Percentiles rank a stretch among this genome's conserved stretches.
Evolutionary conservation across 2,888 invertebrate genomes (phyloP).

Genomic region (Plemyria rubiginata): DNA sequence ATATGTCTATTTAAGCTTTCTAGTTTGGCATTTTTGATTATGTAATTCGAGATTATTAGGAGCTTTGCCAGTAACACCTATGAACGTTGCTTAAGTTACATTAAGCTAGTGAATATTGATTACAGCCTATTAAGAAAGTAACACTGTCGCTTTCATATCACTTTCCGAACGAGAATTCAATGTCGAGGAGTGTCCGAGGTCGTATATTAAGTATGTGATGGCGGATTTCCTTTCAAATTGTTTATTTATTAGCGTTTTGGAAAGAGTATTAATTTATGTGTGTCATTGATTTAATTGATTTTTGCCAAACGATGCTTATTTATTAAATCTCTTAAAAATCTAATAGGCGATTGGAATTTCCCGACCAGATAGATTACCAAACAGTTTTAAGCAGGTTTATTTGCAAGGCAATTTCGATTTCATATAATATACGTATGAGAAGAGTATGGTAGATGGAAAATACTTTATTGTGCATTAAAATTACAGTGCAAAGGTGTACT

Average conservation of each 20-base stretch:
- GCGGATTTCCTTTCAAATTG: conserved; percentile 32
- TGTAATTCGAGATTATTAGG: conserved; percentile 17
- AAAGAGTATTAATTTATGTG: neutral
- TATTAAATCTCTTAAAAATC: no score
- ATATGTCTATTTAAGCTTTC: neutral
- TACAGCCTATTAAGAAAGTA: conserved; percentile 36
- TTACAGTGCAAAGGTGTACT: no score
- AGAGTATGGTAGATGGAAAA: no score
- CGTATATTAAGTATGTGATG: conserved; percentile 5
- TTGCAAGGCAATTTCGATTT: no score
- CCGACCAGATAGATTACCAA: neutral
- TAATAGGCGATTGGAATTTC: no score
- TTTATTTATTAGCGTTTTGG: conserved; percentile 17
- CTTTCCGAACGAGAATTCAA: conserved; percentile 23
- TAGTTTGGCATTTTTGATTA: conserved; percentile 11
- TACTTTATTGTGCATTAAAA: no score
- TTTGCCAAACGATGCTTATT: neutral
- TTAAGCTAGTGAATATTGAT: conserved; percentile 35
- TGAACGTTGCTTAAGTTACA: conserved; percentile 9
- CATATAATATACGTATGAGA: no score
- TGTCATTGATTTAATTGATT: neutral
- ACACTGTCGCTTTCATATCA: conserved; percentile 31
- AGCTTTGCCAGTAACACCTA: conserved; percentile 1
- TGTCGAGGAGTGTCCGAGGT: conserved; percentile 3
- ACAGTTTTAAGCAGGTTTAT: no score